A percentile compares a stretch with the other conserved stretches of the same genome.
These are phyloP conservation scores for Mus spretus DNA, from an alignment of 2,797 vertebrate species.

Conservation along the genomic window DNA sequence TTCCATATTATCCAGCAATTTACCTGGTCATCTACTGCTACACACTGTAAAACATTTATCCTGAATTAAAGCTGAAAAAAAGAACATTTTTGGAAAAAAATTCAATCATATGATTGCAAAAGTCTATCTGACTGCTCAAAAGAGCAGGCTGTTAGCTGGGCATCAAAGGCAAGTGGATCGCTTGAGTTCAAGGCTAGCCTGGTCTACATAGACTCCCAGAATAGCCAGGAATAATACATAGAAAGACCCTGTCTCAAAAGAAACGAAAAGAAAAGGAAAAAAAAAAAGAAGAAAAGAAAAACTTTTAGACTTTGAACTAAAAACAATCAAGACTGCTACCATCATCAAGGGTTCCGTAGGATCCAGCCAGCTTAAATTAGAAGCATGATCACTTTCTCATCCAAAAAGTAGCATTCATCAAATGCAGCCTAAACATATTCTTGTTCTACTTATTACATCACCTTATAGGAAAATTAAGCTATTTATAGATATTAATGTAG, in stretches of 20 bases:
- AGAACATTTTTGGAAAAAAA: slow-evolving; percentile 10
- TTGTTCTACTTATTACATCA: slow-evolving; percentile 46
- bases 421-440: slow-evolving; percentile 22
- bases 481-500: background rate
- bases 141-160: background rate
- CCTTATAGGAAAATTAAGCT: slow-evolving; percentile 42
- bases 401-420: slow-evolving; percentile 22
- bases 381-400: slow-evolving; percentile 40
- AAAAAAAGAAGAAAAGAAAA: background rate
- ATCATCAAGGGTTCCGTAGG: background rate
- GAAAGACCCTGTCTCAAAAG: background rate
- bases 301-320: background rate
- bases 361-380: slow-evolving; percentile 8
- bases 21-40: slow-evolving; percentile 20
- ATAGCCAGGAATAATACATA: background rate
- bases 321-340: slow-evolving; percentile 49
- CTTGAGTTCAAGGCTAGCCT: background rate
- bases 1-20: background rate
- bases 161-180: background rate
- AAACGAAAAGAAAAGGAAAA: background rate
- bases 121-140: background rate
- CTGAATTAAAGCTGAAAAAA: slow-evolving; percentile 54
- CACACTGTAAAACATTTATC: background rate
- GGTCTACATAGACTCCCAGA: background rate
- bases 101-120: slow-evolving; percentile 9